Percentiles rank a stretch among this genome's conserved stretches.
Evolutionary conservation across 2,888 invertebrate genomes (phyloP).

Genomic region (Busseola fusca): DNA sequence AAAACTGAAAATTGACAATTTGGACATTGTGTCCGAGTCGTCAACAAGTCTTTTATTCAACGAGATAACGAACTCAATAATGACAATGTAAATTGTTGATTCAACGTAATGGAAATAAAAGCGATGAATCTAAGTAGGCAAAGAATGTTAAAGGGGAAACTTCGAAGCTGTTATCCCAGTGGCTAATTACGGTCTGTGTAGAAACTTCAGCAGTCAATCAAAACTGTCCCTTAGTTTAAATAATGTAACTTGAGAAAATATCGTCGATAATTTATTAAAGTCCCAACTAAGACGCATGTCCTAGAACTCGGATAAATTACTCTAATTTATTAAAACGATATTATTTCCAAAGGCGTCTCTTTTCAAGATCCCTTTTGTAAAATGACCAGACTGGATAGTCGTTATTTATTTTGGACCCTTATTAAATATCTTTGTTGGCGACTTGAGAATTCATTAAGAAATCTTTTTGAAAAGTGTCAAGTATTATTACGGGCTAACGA

Average conservation of each 20-base stretch:
- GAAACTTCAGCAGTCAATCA: conserved; percentile 64
- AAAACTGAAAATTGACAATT: too few relatives aligned
- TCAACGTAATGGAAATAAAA: conserved; percentile 29
- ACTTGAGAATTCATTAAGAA: conserved; percentile 65
- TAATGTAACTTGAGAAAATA: conserved; percentile 72
- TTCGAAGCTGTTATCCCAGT: conserved; percentile 36
- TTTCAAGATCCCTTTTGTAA: conserved; percentile 74
- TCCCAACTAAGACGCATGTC: conserved; percentile 69
- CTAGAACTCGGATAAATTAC: conserved; percentile 73
- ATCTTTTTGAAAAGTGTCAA: conserved; percentile 63
- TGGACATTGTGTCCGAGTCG: too few relatives aligned
- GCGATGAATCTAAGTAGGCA: conserved; percentile 30
- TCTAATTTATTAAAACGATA: conserved; percentile 80
- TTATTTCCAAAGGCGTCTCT: conserved; percentile 77
- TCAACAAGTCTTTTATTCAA: not conserved
- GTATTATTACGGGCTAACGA: conserved; percentile 52
- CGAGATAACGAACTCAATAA: conserved; percentile 11
- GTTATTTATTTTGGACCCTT: conserved; percentile 79
- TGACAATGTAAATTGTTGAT: conserved; percentile 6
- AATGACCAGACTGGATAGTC: conserved; percentile 72
- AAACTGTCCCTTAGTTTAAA: conserved; percentile 62
- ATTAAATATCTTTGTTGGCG: conserved; percentile 73
- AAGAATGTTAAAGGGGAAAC: conserved; percentile 40
- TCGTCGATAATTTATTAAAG: conserved; percentile 75
- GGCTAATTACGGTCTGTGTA: conserved; percentile 48